Base-by-base conservation (phyloP, 2,113 vertebrate species). In the Loxodonta africana region DNA sequence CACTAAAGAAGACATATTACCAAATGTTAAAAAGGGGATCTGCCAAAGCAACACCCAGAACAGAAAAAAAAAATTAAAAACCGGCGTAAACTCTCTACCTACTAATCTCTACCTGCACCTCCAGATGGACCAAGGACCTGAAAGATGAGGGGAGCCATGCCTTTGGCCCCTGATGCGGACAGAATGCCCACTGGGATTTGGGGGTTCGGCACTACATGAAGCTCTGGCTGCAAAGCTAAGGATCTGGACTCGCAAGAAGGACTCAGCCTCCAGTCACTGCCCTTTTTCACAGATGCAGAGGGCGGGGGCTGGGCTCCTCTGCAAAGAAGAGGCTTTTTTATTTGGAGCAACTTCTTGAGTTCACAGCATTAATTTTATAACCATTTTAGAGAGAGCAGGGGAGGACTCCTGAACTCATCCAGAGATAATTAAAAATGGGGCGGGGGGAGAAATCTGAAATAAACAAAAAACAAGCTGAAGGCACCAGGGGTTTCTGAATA, bases 391-490 rank as follows among this genome's bases (percentile, higher is more conserved):
- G 37, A 90, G 51, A 84, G 71, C 81, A 96, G 53, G 91, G 91
- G 95, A 98, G 96, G 94, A 62, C 77, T 95, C 82, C 48, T 74
- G 74, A 93, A 90, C n/a, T 84, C 85, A 92, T 84, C 53, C 44
- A 92, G 48, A 81, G 94, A 93, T 97, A 92, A 97, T 97, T 97
- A 95, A 96, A 97, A 97, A 92, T 60, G 88, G n/a, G 20, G 7
- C 4, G 60, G 6, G 7, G 3, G 1, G 28, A 83, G 73, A 87
- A 83, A 92, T 41, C 83, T 96, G 96, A 94, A 95, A 95, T 57
- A 93, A 95, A 97, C 94, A 98, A 78, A 95, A 86, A 97, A 37
- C 62, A 92, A 95, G 96, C 94, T 76, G 57, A 95, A 95, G 82
- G 63, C 74, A 89, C 51, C 85, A 94, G 95, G 71, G 96, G 90